A percentile compares a stretch with the other conserved stretches of the same genome.
phyloP scores from a whole-genome alignment of 2,797 vertebrate genomes.

The Eurystomus glaucurus region DNA sequence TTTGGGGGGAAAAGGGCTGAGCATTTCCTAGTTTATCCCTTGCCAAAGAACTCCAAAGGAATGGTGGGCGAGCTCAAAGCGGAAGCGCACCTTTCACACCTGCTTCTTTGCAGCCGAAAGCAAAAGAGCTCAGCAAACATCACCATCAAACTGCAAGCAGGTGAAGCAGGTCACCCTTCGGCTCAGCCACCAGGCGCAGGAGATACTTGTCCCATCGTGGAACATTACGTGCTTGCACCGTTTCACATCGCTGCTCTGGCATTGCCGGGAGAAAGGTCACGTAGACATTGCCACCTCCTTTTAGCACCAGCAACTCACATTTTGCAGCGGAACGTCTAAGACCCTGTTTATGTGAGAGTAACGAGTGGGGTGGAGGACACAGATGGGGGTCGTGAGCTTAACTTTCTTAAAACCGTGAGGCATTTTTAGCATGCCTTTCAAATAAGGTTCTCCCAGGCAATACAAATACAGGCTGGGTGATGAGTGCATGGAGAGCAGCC shows the following conservation, averaged over 20 bases:
- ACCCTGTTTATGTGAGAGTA: not conserved
- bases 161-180: not conserved
- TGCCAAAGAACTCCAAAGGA: not conserved
- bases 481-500: not conserved
- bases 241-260: not conserved
- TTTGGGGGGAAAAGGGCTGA: not conserved
- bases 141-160: not conserved
- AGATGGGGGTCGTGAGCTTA: fast-evolving
- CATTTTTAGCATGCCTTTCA: not conserved
- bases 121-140: not conserved
- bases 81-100: not conserved
- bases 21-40: no score
- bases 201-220: not conserved
- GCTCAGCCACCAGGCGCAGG: not conserved
- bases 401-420: not conserved
- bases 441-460: not conserved
- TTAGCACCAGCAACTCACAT: not conserved
- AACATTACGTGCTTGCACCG: not conserved
- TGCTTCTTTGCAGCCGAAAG: not conserved
- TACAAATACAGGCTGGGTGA: not conserved
- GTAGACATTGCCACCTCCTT: not conserved
- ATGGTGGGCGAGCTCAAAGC: fast-evolving
- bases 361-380: not conserved
- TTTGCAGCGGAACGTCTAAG: not conserved
- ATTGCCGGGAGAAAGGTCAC: not conserved